Conservation (phyloP, 2,888 invertebrate genomes). For the Cantharis rufa region DNA sequence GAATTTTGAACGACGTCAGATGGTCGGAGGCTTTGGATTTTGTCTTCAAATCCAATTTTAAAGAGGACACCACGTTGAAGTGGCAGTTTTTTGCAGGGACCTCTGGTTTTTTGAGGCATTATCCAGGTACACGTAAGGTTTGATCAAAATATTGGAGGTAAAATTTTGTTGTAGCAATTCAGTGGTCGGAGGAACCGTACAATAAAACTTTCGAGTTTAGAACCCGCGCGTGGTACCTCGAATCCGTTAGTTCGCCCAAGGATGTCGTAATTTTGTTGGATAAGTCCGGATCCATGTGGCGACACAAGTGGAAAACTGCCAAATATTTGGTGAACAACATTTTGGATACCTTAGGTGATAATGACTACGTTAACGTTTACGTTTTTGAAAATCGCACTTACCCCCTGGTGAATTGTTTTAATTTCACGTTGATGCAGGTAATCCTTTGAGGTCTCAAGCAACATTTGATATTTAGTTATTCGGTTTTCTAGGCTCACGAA, state of each 20-base stretch:
- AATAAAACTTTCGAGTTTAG: constrained; percentile 89
- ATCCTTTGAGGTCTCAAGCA: constrained; percentile 53
- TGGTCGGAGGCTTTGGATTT: constrained; percentile 94
- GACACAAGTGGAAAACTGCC: constrained; percentile 78
- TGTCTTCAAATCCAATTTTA: constrained; percentile 84
- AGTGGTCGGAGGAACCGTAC: constrained; percentile 63
- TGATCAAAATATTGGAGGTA: neutral
- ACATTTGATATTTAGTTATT: neutral
- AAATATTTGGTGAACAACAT: constrained; percentile 83
- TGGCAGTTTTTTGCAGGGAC: constrained; percentile 99
- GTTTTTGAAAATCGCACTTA: constrained; percentile 82
- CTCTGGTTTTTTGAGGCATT: constrained; percentile 94
- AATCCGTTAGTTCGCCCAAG: constrained; percentile 96
- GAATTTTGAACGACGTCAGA: constrained; percentile 86
- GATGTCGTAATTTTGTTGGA: constrained; percentile 78
- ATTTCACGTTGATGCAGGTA: constrained; percentile 73
- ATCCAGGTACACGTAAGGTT: constrained; percentile 70
- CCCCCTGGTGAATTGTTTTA: constrained; percentile 86
- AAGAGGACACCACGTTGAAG: constrained; percentile 83
- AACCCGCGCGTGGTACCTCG: constrained; percentile 94
- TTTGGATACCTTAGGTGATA: constrained; percentile 93
- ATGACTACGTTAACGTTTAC: constrained; percentile 97
- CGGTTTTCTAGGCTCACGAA: constrained; percentile 51
- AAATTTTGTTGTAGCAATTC: constrained; percentile 61
- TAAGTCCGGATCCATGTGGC: constrained; percentile 68